Percentiles rank a stretch among this genome's conserved stretches.
Evolutionary conservation across 2,113 vertebrate genomes (phyloP).

Genomic region (Ellobius talpinus): DNA sequence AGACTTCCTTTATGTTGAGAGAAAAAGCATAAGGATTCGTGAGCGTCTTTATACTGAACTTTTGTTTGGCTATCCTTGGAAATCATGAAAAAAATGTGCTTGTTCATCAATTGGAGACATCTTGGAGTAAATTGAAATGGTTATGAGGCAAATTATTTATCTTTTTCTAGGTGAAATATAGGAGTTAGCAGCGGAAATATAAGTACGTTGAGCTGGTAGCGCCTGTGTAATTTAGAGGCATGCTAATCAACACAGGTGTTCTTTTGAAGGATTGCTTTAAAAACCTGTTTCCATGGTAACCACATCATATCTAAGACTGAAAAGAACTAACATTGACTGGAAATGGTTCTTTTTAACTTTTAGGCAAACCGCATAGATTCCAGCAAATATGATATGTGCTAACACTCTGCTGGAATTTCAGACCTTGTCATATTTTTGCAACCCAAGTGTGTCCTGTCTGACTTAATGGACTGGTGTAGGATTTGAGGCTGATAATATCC

Average conservation of each 20-base stretch:
- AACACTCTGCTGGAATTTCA: neutral
- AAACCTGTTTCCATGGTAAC: constrained; percentile 81
- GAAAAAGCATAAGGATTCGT: neutral
- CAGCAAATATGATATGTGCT: neutral
- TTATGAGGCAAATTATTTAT: constrained; percentile 66
- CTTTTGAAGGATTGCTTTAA: constrained; percentile 58
- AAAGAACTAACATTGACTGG: constrained; percentile 48
- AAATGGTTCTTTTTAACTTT: constrained; percentile 45
- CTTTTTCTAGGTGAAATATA: constrained; percentile 68
- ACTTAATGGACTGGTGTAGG: neutral
- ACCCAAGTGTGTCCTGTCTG: neutral
- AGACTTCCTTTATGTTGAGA: neutral
- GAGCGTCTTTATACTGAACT: neutral
- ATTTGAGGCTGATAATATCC: too few relatives aligned
- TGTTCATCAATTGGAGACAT: constrained; percentile 55
- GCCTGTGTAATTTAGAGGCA: constrained; percentile 49
- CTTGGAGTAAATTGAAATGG: constrained; percentile 51
- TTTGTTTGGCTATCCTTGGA: constrained; percentile 52
- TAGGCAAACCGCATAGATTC: constrained; percentile 22
- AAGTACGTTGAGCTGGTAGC: constrained; percentile 59
- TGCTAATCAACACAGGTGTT: constrained; percentile 77
- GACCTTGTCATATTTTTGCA: neutral
- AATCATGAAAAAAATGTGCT: constrained; percentile 71
- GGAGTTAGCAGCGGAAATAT: constrained; percentile 59
- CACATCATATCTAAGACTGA: constrained; percentile 58